Evolutionary conservation across 2,888 invertebrate species (phyloP), one percentile per base, ranked within the genome.

Genomic region (Galeopsomyia nigrocyanea): DNA sequence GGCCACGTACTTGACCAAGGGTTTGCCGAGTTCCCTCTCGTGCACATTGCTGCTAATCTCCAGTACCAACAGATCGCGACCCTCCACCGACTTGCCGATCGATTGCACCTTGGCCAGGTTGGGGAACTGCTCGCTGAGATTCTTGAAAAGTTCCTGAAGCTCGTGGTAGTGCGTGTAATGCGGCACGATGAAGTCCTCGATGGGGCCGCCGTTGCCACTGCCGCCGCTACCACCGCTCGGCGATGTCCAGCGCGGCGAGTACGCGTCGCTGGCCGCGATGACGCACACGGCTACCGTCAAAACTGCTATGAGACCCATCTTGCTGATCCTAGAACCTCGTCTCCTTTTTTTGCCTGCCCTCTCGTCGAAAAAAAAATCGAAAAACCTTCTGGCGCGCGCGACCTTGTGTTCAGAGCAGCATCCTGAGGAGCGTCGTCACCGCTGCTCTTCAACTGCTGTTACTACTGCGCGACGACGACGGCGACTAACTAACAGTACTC

Each of bases 1-100:
- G 14, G 94, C 97, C 73, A 98, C 94, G 88, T 94, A 95, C 84
- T 98, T 98, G 79, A 98, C 93, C 89, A 96, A 95, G 0, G 98
- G 98, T 79, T 94, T 92, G 17, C 90, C 88, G 82, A 91, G 86
- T 86, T 90, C 88, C 81, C 90, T 84, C 79, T 87, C 82, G 69
- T 86, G 82, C 47, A 93, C 92, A 87, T 94, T 92, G 79, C 92
- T 90, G 64, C 93, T 92, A 73, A 94, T 94, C 87, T 97, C 94
- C 66, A 97, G 82, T 7, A 92, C 95, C 88, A 95, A 90, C 71
- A 99, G 87, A 76, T 95, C 92, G 16, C 95, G 89, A 47, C 92
- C 93, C 86, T 94, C 90, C 0, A 94, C 92, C 0, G 96, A 95
- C 82, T 93, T 91, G 0, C 99, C 99, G 61, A 97, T 91, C 7